phyloP scores from a whole-genome alignment of 2,888 invertebrate species.

The Cephonodes hylas region DNA sequence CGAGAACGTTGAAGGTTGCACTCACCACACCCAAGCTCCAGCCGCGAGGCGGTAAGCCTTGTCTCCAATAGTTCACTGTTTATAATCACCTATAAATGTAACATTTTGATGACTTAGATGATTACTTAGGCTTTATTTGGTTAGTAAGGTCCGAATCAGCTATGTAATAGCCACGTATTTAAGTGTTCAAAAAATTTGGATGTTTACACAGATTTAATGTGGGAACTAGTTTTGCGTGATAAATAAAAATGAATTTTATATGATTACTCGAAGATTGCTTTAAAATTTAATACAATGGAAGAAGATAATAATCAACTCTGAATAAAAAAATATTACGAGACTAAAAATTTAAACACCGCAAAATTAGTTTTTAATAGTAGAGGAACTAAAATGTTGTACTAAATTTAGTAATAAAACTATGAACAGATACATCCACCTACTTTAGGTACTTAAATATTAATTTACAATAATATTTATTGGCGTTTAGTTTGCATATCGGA shows the following conservation, averaged over 20 bases:
- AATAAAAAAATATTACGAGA: too few species aligned
- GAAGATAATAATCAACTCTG: too few species aligned
- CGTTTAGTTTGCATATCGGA: slow-evolving; percentile 44
- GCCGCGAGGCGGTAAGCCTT: slow-evolving; percentile 64
- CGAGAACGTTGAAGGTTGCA: slow-evolving; percentile 94
- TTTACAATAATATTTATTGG: slow-evolving; percentile 52
- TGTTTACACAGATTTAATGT: background rate
- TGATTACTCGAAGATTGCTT: too few species aligned
- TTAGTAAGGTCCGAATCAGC: slow-evolving; percentile 30
- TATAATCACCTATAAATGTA: slow-evolving; percentile 19
- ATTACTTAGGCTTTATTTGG: slow-evolving; percentile 33
- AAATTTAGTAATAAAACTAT: background rate
- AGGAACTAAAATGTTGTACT: background rate
- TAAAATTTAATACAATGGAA: too few species aligned
- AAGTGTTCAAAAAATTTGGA: slow-evolving; percentile 37
- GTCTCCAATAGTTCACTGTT: background rate
- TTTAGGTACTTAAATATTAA: slow-evolving; percentile 29
- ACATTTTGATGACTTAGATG: slow-evolving; percentile 25
- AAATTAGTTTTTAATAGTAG: background rate
- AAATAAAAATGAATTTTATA: background rate
- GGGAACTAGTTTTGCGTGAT: background rate
- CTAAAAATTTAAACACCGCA: background rate
- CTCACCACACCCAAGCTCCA: slow-evolving; percentile 76
- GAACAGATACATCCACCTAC: slow-evolving; percentile 37
- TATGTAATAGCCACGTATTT: slow-evolving; percentile 39